phyloP scores from a whole-genome alignment of 53 echinoderm and acorn worm species.

The Patiria pectinifera region DNA sequence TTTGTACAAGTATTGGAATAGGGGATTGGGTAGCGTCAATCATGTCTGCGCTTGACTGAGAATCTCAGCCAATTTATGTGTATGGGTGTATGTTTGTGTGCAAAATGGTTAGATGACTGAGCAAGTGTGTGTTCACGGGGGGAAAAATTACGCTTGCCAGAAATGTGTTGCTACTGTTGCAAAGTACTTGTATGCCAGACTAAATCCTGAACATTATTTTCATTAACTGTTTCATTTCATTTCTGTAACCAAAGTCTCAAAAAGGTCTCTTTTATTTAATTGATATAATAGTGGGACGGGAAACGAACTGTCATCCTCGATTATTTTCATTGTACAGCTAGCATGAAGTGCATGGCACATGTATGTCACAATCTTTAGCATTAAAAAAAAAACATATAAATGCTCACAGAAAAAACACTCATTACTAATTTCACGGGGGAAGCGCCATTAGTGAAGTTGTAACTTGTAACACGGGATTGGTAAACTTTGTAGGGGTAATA shows the following conservation, averaged over 20 bases:
- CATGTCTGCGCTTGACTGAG: neutral
- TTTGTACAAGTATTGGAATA: neutral
- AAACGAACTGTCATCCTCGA: no score
- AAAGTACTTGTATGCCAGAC: neutral
- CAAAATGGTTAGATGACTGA: neutral
- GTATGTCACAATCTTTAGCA: no score
- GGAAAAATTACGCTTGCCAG: neutral
- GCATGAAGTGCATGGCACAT: no score
- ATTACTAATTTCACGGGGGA: no score
- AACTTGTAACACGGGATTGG: neutral
- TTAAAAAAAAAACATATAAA: no score
- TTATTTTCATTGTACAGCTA: no score
- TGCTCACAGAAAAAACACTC: no score
- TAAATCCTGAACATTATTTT: neutral
- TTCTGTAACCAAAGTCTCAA: no score
- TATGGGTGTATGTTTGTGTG: neutral
- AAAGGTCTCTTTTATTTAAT: no score
- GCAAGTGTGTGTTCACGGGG: neutral
- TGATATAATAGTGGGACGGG: no score
- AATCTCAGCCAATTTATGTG: neutral
- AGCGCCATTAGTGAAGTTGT: no score
- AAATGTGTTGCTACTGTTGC: neutral
- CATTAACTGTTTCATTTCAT: no score
- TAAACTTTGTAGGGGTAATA: neutral
- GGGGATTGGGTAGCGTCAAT: neutral